A percentile compares a stretch with the other conserved stretches of the same genome.
These are phyloP conservation scores for Adineta ricciae DNA, from an alignment of 2,888 invertebrate genomes.

Conservation along the genomic window DNA sequence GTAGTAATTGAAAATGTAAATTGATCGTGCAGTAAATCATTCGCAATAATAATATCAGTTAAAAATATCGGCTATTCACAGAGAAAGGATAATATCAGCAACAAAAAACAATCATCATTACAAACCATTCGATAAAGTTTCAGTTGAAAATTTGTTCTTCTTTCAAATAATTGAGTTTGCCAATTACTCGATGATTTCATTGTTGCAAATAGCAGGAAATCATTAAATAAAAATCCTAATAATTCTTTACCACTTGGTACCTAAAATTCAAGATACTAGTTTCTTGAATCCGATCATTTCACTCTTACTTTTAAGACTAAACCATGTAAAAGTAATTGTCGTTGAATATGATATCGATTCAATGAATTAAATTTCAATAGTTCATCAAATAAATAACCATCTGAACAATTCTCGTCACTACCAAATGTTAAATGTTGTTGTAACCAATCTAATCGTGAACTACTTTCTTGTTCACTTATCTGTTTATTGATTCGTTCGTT, in stretches of 20 bases:
- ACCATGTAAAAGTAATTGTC: conserved; percentile 37
- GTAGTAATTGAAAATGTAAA: neutral
- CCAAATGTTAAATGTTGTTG: neutral
- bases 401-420: conserved; percentile 51
- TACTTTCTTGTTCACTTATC: conserved; percentile 66
- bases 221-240: conserved; percentile 66
- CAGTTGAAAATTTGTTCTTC: neutral
- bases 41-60: neutral
- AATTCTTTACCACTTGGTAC: conserved; percentile 61
- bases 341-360: conserved; percentile 36
- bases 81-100: too few relatives aligned
- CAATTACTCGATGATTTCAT: conserved; percentile 32
- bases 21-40: neutral
- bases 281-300: too few relatives aligned
- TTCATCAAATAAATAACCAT: neutral
- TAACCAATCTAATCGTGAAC: conserved; percentile 46
- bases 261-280: neutral
- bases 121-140: conserved; percentile 3
- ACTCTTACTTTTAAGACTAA: neutral
- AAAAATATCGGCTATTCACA: neutral
- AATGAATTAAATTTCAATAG: neutral
- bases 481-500: conserved; percentile 57
- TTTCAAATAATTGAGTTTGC: conserved; percentile 8
- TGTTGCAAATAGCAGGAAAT: conserved; percentile 61
- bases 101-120: too few relatives aligned